Evolutionary conservation across 2,888 invertebrate species (phyloP).

Genomic region (Scrobipalpa atriplicella): DNA sequence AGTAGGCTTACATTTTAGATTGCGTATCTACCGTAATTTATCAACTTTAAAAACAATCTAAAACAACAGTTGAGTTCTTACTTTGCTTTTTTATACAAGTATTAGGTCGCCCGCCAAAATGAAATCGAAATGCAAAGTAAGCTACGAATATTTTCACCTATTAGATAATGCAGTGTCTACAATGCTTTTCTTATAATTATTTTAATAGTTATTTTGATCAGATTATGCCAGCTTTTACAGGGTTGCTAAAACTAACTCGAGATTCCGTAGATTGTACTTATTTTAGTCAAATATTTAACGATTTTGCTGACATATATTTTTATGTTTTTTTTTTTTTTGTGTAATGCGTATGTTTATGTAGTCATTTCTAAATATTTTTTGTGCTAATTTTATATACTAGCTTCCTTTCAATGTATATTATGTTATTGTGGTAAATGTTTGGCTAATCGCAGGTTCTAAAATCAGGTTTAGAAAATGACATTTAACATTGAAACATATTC

Average conservation of each 20-base stretch:
- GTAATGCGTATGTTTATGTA: slow-evolving; percentile 23
- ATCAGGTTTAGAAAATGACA: not conserved
- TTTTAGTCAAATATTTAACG: slow-evolving; percentile 29
- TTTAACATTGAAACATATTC: not conserved
- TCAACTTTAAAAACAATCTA: too few species aligned
- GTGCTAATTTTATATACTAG: not conserved
- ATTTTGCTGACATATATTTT: not conserved
- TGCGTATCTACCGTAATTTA: too few species aligned
- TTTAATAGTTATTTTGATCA: not conserved
- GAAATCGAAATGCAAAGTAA: too few species aligned
- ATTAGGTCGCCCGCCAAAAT: too few species aligned
- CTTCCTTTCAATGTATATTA: slow-evolving; percentile 2
- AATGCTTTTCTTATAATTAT: too few species aligned
- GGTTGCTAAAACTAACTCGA: slow-evolving; percentile 21
- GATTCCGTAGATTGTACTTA: slow-evolving; percentile 22
- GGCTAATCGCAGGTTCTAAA: not conserved
- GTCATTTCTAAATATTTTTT: not conserved
- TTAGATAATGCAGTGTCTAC: too few species aligned
- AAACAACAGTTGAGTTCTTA: too few species aligned
- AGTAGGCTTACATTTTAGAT: too few species aligned
- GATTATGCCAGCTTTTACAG: slow-evolving; percentile 15
- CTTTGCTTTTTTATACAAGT: too few species aligned
- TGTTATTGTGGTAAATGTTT: not conserved
- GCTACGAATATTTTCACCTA: too few species aligned
- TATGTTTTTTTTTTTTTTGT: not conserved